Evolutionary conservation across 2,888 invertebrate species (phyloP).

Genomic region (Rosalia funebris): DNA sequence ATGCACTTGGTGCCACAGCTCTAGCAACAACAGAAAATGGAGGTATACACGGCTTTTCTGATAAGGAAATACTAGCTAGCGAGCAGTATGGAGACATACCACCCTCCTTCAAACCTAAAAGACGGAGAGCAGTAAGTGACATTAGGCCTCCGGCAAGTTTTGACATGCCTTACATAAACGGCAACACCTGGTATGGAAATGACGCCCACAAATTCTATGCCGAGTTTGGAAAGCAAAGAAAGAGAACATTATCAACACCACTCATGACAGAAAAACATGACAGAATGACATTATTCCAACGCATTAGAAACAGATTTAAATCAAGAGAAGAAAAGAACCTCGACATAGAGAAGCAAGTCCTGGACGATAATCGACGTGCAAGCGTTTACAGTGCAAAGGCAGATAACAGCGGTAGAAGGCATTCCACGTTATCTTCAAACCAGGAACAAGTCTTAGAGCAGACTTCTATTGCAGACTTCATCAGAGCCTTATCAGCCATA

Average conservation of each 20-base stretch:
- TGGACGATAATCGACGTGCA: constrained; percentile 57
- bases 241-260: constrained; percentile 12
- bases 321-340: constrained; percentile 39
- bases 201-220: constrained; percentile 71
- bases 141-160: constrained; percentile 60
- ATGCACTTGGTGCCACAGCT: constrained; percentile 72
- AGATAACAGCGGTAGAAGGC: constrained; percentile 47
- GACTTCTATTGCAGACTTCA: constrained; percentile 84
- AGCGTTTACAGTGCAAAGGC: constrained; percentile 60
- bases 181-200: constrained; percentile 77
- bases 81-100: constrained; percentile 65
- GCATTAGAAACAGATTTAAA: constrained; percentile 39
- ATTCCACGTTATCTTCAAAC: constrained; percentile 42
- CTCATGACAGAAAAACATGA: constrained; percentile 16
- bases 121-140: constrained; percentile 73
- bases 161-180: constrained; percentile 61
- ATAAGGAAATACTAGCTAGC: constrained; percentile 78
- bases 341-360: constrained; percentile 54
- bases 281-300: constrained; percentile 37
- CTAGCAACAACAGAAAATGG: constrained; percentile 57
- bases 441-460: constrained; percentile 78
- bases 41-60: constrained; percentile 77
- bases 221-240: constrained; percentile 58
- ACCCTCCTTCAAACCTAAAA: constrained; percentile 59
- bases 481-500: constrained; percentile 80